Evolutionary conservation across 2,797 vertebrate species (phyloP), one percentile per base, ranked within the genome.

Genomic region (Arctocebus calabarensis): DNA sequence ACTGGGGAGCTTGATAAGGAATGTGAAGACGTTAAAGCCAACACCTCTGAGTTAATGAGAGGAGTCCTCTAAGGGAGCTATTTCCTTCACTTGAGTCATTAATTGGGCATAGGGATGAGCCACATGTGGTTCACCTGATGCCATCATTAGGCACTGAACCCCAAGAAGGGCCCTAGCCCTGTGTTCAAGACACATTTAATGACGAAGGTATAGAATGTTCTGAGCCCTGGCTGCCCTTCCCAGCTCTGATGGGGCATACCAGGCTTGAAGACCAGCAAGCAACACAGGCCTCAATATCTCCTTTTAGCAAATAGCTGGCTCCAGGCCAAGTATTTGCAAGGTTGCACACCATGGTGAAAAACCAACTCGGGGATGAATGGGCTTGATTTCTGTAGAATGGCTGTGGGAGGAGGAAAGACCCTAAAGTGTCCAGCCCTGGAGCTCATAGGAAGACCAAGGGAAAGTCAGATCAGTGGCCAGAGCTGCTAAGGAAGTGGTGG

Each of bases 141-240:
- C 52, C 14, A 40, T 25, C 85, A 5, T 0, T 0, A 0, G 52
- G 16, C 12, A 55, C 14, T 4, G 13, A 34, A 34, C 13, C 16
- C 29, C 29, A 23, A 5, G 3, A 3, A 20, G 14, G 45, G 19
- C n/a, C 71, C 78, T 37, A 1, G 43, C 20, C 43, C 59, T 25
- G 23, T 37, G 27, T 40, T 64, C 10, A 32, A 34, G 13, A 73
- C 20, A 12, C 27, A 52, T 27, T 85, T 62, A 85, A 52, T 40
- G 48, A 62, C 45, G 0, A 19, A 25, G 34, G 61, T 25, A 1
- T 3, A 34, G 57, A 43, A 37, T 23, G 27, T 40, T 52, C 45
- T 70, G 19, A 66, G 37, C 40, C 70, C 59, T 7, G 7, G 7
- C 13, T 45, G 9, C 43, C 75, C 70, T 61, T 73, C 77, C 77